Base-by-base conservation (phyloP, 2,797 vertebrate species). In the Poeciliopsis turneri region DNA sequence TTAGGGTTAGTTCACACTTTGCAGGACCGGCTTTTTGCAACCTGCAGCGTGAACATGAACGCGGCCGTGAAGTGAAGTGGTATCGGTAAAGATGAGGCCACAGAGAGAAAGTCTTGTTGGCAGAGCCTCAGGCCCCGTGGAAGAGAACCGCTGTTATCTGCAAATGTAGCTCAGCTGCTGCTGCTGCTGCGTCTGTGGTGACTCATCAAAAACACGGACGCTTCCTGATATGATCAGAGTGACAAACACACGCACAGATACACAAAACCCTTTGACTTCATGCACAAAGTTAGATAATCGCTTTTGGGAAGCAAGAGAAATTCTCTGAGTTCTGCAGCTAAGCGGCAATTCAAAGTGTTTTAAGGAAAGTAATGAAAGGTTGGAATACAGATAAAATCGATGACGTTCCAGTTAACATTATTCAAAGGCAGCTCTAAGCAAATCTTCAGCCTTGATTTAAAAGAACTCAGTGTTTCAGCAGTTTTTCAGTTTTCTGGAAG, bases 141-240 rank as follows among this genome's bases (percentile, higher is more conserved):
- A 92, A 87, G 81, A 81, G 73, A 86, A 86, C 84, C 3, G 16
- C 84, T 85, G 82, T 89, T 90, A 91, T 92, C 90, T 91, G 90
- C 90, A 86, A 87, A 87, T 70, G 83, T 88, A 78, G 86, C 88
- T 84, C 47, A 64, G 78, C 88, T 83, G 81, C 87, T 88, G 84
- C 86, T 87, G 78, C 86, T 87, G 78, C 82, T 89, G 77, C 46
- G n/a, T 92, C 88, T 84, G 84, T 86, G 88, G 85, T 92, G 92
- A 93, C 88, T 93, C 93, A 92, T 92, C 89, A 87, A 75, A 90
- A 91, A 86, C 68, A 82, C 76, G 51, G 51, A 76, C 46, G 28
- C 75, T 74, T 53, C 20, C 10, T 77, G 49, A 78, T 66, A 86
- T 51, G 78, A 82, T 81, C 77, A 78, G 49, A 82, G 59, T 1